Base-by-base conservation (phyloP, 1,140 invertebrate genomes). In the Zelostemma sp. region DNA sequence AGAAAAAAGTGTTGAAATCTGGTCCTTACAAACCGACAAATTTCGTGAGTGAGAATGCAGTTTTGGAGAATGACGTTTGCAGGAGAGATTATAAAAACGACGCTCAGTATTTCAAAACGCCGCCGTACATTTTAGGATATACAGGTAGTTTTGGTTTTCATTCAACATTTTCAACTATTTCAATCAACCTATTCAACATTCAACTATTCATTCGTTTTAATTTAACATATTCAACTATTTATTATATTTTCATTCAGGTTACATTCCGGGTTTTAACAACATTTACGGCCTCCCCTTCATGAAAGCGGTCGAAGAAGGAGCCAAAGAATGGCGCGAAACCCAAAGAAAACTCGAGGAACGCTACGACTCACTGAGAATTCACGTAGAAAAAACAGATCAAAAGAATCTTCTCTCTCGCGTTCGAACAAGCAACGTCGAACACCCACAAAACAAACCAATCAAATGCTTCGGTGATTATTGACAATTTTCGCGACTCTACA, bases 281-380 rank as follows among this genome's bases (percentile, higher is more conserved):
- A 86, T 87, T 21, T 92, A 91, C 73, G 91, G 91, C 6, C 87
- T 91, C 78, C 90, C 91, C 1, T 92, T 91, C 73, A 88, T 88
- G 64, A 87, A 87, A 64, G 88, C 90, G 3, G 90, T 90, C 1
- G 90, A 92, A 77, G 90, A 91, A 72, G 91, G 91, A 66, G 89
- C 90, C 72, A 86, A 85, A 28, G 89, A 91, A 60, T 91, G 91
- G 82, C 82, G 83, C 1, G 84, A 85, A 14, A 84, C 86, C 51
- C 89, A 90, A 79, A 84, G 78, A 4, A 88, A 89, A 69, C 47
- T 89, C 21, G 80, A 85, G 67, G 78, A 84, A 1, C 59, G 67
- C 9, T 73, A 77, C 25, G 81, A 85, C 1, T 71, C 75, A 0
- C 84, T 87, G 67, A 83, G 86, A 11, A 85, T 87, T 45, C 79